These are phyloP conservation scores for Leptarthrus brevirostris DNA, from an alignment of 2,888 invertebrate species.

Conservation along the genomic window DNA sequence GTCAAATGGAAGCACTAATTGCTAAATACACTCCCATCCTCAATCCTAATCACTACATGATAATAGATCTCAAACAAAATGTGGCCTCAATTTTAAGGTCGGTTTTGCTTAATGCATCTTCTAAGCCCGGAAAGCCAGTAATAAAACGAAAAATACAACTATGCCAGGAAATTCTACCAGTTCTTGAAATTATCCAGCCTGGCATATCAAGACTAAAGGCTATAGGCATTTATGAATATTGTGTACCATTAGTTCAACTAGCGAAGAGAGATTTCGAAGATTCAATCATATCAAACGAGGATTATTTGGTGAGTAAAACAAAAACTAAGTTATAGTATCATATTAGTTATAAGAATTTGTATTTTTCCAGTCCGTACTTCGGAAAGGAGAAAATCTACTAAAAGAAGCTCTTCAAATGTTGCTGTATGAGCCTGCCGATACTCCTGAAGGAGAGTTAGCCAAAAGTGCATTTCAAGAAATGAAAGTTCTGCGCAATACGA, in stretches of 20 bases:
- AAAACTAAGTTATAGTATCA: no score
- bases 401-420: constrained; percentile 75
- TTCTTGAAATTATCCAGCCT: constrained; percentile 76
- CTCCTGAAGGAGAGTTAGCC: constrained; percentile 79
- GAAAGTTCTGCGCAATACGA: constrained; percentile 62
- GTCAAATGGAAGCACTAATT: constrained; percentile 68
- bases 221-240: constrained; percentile 80
- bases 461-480: constrained; percentile 76
- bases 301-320: constrained; percentile 68
- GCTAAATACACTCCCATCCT: constrained; percentile 71
- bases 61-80: constrained; percentile 78
- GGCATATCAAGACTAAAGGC: constrained; percentile 69
- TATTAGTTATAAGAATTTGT: background rate
- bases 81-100: constrained; percentile 72
- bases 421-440: constrained; percentile 76
- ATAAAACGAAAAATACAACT: constrained; percentile 75
- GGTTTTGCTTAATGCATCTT: constrained; percentile 67
- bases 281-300: constrained; percentile 69
- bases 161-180: constrained; percentile 74
- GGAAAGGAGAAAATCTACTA: constrained; percentile 71
- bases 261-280: constrained; percentile 72
- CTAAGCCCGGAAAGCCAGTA: constrained; percentile 69
- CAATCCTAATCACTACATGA: constrained; percentile 75
- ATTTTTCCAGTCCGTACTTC: constrained; percentile 68
- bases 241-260: constrained; percentile 74